Base-by-base conservation (phyloP, 1,140 invertebrate species). In the Leptinotarsa undecemlineata region DNA sequence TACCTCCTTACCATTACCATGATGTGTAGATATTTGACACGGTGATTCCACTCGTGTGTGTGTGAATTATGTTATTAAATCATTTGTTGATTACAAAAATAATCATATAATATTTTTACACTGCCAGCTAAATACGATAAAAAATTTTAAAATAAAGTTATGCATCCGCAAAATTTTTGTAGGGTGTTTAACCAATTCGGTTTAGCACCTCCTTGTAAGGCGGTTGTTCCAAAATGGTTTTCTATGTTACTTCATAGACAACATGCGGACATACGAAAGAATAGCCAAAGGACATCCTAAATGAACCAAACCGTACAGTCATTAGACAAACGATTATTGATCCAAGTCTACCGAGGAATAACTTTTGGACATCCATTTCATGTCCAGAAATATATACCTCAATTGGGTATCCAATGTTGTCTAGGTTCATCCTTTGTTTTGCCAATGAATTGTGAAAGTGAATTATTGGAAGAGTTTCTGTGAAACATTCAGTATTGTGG, bases 401-500 rank as follows among this genome's bases (percentile, higher is more conserved):
- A 42, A 11, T 42, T 42, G 33, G 33, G 1, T 11, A 42, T 42
- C 33, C 33, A 11, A 42, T 42, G 8, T 42, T 42, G 33, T 57
- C 15, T 19, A 15, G 51, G 14, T 57, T 57, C 15, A 57, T 17
- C 51, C 6, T 57, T 19, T 57, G 51, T 19, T 57, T 57, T 57
- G 51, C 51, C 51, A 57, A 57, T 57, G 51, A 57, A 57, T 57
- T 57, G 51, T 57, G 51, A 57, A 57, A 57, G 14, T 20, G 63
- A 64, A 64, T 64, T 17, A 64, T 64, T 21, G 26, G 63, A 14
- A n/a, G 21, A 64, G 63, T 57, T 57, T 57, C 51, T 57, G 6
- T 57, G 51, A 57, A 33, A 64, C 63, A 33, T 23, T 64, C 20
- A 64, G 63, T 64, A 68, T 68, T 68, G 67, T 61, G 69, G 69